Base-by-base conservation (phyloP, 2,113 vertebrate genomes). In the Ia io region DNA sequence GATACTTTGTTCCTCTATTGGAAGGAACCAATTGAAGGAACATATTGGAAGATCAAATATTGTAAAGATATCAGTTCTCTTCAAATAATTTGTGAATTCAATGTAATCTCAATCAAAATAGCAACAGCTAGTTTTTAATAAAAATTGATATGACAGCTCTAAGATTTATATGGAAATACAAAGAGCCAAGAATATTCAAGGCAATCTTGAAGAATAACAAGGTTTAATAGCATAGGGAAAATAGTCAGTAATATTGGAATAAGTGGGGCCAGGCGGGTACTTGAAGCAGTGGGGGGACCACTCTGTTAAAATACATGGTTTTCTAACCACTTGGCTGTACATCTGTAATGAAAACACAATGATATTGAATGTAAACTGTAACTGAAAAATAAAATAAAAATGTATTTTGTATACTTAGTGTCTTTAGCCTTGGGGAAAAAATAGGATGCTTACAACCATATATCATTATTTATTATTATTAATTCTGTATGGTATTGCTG, bases 81-180 rank as follows among this genome's bases (percentile, higher is more conserved):
- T 95, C 40, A 88, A 82, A 94, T 92, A 93, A 86, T 22, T n/a
- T 83, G n/a, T 44, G 79, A 73, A 93, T 88, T 77, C 20, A 94
- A 22, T 78, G 35, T 37, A 93, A 90, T n/a, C 1, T 11, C 28
- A 89, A 53, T 86, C 14, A 95, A 93, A 94, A 65, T 74, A 63
- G 6, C 5, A 88, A 28, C 17, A 85, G 59, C 18, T 65, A 76
- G 3, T 92, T 42, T 78, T 65, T 47, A 92, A 28, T 61, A 80
- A 44, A 93, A 90, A 84, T 30, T 94, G 12, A 17, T 4, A 67
- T 18, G n/a, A 2, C 20, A 83, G 47, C 65, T 83, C 10, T 90
- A 82, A 88, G 17, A 92, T 84, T 61, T 84, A 69, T 11, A 70
- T 53, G 42, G 18, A 88, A 84, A n/a, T 74, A 1, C 5, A 63